These are phyloP conservation scores for Nomada lathburiana DNA, from an alignment of 2,888 invertebrate genomes.

Conservation along the genomic window DNA sequence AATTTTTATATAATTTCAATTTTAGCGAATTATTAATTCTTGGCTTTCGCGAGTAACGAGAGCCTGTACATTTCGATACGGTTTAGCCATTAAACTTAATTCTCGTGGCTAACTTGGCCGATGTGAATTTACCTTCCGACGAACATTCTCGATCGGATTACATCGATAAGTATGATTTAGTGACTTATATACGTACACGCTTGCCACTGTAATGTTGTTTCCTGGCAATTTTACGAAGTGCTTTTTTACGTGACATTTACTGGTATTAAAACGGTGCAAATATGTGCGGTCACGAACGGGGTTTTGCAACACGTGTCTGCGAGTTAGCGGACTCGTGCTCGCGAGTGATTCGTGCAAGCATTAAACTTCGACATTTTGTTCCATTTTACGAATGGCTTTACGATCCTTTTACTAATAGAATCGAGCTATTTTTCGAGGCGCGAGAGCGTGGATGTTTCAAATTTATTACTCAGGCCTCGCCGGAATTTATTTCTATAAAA, in stretches of 20 bases:
- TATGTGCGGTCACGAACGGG: constrained; percentile 14
- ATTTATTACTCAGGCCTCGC: no score
- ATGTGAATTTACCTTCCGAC: not conserved
- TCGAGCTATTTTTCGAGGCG: no score
- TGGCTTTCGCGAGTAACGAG: no score
- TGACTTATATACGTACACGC: not conserved
- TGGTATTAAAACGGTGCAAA: constrained; percentile 15
- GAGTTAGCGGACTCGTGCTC: constrained; percentile 15
- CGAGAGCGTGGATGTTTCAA: no score
- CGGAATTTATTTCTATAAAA: no score
- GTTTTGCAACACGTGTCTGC: not conserved
- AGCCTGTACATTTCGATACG: no score
- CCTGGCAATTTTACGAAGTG: constrained; percentile 33
- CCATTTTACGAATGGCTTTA: constrained; percentile 28
- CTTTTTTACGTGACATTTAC: constrained; percentile 28
- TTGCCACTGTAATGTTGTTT: constrained; percentile 2
- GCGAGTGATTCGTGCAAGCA: constrained; percentile 5
- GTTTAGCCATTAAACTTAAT: no score
- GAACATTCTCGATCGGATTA: not conserved
- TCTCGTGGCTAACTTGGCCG: no score
- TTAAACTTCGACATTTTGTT: constrained; percentile 6
- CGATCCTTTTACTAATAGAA: no score
- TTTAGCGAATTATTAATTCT: no score
- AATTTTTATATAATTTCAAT: no score
- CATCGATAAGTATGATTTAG: constrained; percentile 4